Percentiles rank a stretch among this genome's conserved stretches.
These are phyloP conservation scores for Lanius ludovicianus DNA, from an alignment of 2,113 vertebrate species.

Conservation along the genomic window DNA sequence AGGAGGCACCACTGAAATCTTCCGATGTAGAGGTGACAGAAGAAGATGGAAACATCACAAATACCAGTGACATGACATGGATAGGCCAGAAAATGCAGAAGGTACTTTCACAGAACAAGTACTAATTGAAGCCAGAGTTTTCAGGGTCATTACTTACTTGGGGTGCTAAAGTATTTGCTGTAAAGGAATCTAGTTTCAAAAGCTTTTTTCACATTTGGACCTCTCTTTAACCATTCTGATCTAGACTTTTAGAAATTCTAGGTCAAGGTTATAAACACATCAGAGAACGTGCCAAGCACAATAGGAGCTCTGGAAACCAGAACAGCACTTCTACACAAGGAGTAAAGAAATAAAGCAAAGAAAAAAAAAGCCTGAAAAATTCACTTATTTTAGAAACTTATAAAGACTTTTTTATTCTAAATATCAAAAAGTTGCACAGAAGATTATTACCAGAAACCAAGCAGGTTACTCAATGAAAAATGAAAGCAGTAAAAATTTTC, in stretches of 20 bases:
- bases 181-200: background rate
- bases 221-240: background rate
- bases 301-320: background rate
- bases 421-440: background rate
- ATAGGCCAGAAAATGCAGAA: conserved; percentile 69
- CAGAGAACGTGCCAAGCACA: background rate
- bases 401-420: background rate
- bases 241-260: background rate
- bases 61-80: conserved; percentile 73
- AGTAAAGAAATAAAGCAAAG: background rate
- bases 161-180: background rate
- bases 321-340: background rate
- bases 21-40: conserved; percentile 46
- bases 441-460: background rate
- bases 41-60: conserved; percentile 54
- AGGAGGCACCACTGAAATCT: background rate
- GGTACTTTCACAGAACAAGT: conserved; percentile 57
- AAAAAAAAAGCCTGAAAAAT: background rate
- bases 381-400: background rate
- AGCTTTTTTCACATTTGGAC: background rate
- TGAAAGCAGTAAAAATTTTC: background rate
- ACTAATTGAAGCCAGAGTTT: background rate
- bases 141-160: background rate
- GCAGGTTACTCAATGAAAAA: background rate
- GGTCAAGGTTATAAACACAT: background rate